Base-by-base conservation (phyloP, 1,140 invertebrate species). In the Drosophila baimaii region DNA sequence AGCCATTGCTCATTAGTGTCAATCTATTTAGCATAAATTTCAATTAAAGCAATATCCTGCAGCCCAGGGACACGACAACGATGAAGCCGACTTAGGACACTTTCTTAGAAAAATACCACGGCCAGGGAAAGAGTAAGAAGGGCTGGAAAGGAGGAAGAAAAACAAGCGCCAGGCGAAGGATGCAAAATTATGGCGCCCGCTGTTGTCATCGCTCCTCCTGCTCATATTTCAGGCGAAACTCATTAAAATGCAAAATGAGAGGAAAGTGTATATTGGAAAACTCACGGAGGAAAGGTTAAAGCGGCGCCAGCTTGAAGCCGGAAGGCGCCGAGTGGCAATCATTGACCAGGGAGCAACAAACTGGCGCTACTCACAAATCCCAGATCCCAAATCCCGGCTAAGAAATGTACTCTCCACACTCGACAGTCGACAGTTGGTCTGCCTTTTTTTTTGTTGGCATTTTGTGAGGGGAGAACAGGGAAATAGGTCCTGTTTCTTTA, bases 1-100 rank as follows among this genome's bases (percentile, higher is more conserved):
- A 81, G 84, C 84, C 77, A 89, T 80, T 71, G 84, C 83, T 88
- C 83, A 88, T 88, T 88, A 88, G 83, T 88, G 83, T 88, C 83
- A 88, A 88, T 88, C 83, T 88, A 88, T 89, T 88, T 88, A 89
- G 83, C 83, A 88, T 88, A 88, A 88, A 89, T 88, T 88, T 88
- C 83, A 88, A 88, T 88, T 88, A 89, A 88, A 88, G 84, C 84
- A 78, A 88, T 88, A 88, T 89, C 81, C 84, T 80, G 80, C 73
- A 88, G 83, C 81, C 58, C 47, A 49, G 58, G 56, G 59, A 70
- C 37, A 64, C 58, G 65, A 46, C 58, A 62, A 46, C 62, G 47
- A 72, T 61, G 58, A 52, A 74, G 74, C 58, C 77, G 74, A 66
- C 83, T 76, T 76, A 56, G 79, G 70, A 61, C 74, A 86, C 75